Evolutionary conservation across 2,888 invertebrate genomes (phyloP).

Genomic region (Netelia inedita): DNA sequence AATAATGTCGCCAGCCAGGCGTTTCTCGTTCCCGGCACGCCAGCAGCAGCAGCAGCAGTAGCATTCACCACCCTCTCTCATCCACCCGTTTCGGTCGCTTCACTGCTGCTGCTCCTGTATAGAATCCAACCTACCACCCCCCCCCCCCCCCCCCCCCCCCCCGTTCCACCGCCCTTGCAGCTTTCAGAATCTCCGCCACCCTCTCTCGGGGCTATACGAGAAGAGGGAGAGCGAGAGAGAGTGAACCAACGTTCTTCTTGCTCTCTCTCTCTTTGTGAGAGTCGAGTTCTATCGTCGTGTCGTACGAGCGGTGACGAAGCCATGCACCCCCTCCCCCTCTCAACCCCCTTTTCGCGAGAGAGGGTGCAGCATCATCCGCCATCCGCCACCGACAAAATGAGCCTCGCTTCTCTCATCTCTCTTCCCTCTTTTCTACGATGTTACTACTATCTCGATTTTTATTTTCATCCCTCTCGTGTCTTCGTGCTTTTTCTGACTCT

Average conservation of each 20-base stretch:
- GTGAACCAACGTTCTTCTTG: conserved; percentile 47
- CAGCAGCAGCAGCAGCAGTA: conserved; percentile 38
- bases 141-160: conserved; percentile 64
- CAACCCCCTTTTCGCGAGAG: conserved; percentile 58
- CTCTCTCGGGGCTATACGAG: conserved; percentile 50
- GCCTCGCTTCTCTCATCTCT: conserved; percentile 80
- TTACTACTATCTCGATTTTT: conserved; percentile 58
- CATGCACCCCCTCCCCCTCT: conserved; percentile 61
- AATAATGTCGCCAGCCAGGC: conserved; percentile 85
- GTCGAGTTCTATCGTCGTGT: conserved; percentile 55
- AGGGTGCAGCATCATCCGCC: conserved; percentile 69
- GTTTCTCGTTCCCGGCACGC: conserved; percentile 79
- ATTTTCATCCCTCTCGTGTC: conserved; percentile 26
- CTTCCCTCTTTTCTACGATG: conserved; percentile 60
- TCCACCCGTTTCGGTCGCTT: conserved; percentile 53
- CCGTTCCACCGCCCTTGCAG: conserved; percentile 53
- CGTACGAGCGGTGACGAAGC: conserved; percentile 66
- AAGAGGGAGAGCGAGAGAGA: conserved; percentile 58
- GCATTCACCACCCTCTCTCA: conserved; percentile 56
- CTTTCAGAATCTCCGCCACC: conserved; percentile 70
- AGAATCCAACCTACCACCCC: conserved; percentile 67
- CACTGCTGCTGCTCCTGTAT: conserved; percentile 51
- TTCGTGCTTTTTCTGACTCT: neutral
- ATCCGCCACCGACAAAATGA: conserved; percentile 84
- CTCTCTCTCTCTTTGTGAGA: conserved; percentile 54